Conservation (phyloP, 2,113 vertebrate genomes). For the Baryphthengus martii region DNA sequence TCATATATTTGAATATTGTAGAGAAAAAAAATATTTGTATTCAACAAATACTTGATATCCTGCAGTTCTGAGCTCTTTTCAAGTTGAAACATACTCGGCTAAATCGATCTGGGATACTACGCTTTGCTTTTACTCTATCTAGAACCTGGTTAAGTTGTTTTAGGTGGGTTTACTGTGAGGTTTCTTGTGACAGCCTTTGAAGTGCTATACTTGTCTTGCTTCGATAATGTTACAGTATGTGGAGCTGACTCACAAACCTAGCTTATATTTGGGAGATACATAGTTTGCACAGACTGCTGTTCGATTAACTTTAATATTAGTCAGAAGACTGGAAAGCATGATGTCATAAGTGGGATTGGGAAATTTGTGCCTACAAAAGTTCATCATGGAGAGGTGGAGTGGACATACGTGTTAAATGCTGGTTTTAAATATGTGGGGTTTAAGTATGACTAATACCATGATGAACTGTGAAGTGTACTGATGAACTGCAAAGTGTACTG, state of each 20-base stretch:
- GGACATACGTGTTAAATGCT: neutral
- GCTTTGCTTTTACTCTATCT: neutral
- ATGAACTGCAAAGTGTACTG: slow-evolving; percentile 29
- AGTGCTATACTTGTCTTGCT: neutral
- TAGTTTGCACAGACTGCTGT: neutral
- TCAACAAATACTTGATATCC: neutral
- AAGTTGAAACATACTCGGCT: neutral
- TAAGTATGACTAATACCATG: slow-evolving; percentile 36
- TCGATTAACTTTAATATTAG: neutral
- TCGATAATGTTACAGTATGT: neutral
- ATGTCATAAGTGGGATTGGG: neutral
- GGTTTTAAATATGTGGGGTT: neutral
- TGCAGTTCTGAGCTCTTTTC: neutral
- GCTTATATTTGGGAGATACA: neutral
- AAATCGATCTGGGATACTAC: neutral
- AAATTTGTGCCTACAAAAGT: neutral
- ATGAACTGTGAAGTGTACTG: slow-evolving; percentile 30
- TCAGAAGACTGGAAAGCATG: neutral
- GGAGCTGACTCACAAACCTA: slow-evolving; percentile 9
- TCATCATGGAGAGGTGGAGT: neutral
- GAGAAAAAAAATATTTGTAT: neutral
- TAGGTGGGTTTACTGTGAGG: neutral
- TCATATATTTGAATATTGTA: neutral
- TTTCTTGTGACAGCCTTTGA: neutral
- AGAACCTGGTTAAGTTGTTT: neutral